Evolutionary conservation across 2,113 vertebrate genomes (phyloP).

Genomic region (Agelaius phoeniceus): DNA sequence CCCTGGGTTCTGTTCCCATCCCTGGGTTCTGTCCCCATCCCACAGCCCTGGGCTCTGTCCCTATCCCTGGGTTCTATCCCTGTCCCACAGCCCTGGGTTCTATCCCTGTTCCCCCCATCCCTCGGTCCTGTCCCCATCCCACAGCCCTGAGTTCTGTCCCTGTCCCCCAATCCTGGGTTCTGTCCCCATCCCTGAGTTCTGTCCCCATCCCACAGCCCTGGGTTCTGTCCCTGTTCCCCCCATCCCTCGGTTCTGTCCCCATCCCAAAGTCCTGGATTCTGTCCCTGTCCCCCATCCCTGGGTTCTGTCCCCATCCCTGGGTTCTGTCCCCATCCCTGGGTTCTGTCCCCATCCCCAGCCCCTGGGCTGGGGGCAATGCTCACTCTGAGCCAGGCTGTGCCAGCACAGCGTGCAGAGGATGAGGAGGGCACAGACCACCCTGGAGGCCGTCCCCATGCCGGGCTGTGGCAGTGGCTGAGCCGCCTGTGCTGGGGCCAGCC

Average conservation of each 20-base stretch:
- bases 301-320: rapidly evolving
- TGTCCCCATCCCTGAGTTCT: neutral
- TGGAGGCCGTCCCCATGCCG: neutral
- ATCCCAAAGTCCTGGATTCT: no score
- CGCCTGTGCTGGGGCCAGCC: neutral
- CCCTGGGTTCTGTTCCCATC: no score
- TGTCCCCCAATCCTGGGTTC: no score
- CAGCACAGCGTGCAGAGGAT: neutral
- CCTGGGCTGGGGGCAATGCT: neutral
- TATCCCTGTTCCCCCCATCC: no score
- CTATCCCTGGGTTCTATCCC: neutral
- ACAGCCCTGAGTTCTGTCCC: no score
- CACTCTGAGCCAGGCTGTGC: constrained; percentile 25
- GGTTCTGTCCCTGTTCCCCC: neutral
- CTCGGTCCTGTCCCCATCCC: neutral
- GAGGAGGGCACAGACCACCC: neutral
- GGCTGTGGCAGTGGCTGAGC: neutral
- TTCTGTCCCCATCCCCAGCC: rapidly evolving
- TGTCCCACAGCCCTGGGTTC: rapidly evolving
- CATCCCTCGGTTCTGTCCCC: neutral
- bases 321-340: neutral
- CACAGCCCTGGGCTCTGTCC: no score
- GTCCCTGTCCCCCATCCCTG: no score
- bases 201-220: no score
- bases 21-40: no score